These are phyloP conservation scores for Cariama cristata DNA, from an alignment of 2,113 vertebrate genomes.

Conservation along the genomic window DNA sequence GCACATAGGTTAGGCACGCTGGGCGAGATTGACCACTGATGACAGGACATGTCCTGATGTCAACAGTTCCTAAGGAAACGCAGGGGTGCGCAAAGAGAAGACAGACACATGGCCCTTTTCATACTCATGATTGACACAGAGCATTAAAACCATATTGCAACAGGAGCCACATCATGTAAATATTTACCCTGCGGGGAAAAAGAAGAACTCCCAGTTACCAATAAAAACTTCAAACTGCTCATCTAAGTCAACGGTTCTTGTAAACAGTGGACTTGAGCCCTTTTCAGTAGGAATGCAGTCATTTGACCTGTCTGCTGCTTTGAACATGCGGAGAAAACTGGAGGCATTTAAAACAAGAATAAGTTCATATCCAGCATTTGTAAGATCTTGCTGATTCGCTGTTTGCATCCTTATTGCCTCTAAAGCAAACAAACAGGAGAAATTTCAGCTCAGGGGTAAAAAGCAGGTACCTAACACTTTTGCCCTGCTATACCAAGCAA, in stretches of 20 bases:
- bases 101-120: background rate
- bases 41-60: background rate
- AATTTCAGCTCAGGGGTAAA: background rate
- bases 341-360: background rate
- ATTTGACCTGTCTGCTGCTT: background rate
- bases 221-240: background rate
- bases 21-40: background rate
- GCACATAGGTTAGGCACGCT: background rate
- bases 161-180: background rate
- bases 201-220: background rate
- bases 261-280: background rate
- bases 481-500: background rate
- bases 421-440: background rate
- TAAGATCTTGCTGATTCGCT: background rate
- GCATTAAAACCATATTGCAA: background rate
- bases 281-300: background rate
- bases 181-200: background rate
- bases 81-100: background rate
- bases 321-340: background rate
- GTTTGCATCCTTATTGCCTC: background rate
- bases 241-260: background rate
- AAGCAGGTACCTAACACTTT: background rate
- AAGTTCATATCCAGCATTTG: background rate
- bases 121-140: background rate
- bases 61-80: background rate